Evolutionary conservation across 1,140 invertebrate genomes (phyloP).

Genomic region (Sminthurides bifidus): DNA sequence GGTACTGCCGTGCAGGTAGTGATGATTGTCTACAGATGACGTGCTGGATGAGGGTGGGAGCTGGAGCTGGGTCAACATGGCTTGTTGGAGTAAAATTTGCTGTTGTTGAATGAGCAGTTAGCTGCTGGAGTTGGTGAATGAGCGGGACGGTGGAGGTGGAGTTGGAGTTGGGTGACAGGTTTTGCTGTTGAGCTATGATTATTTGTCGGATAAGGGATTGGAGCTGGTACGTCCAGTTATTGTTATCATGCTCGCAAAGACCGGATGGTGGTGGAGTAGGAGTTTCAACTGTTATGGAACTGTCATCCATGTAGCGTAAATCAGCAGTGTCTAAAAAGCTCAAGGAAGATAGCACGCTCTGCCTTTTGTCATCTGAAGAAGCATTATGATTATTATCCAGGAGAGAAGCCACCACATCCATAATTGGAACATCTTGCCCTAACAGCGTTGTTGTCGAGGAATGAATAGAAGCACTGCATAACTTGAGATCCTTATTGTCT

Average conservation of each 20-base stretch:
- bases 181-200: constrained; percentile 29
- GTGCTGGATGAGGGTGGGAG: constrained; percentile 17
- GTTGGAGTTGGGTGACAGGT: constrained; percentile 25
- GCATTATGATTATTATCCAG: constrained; percentile 36
- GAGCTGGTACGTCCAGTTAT: constrained; percentile 25
- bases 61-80: constrained; percentile 41
- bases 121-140: constrained; percentile 35
- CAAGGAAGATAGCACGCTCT: constrained; percentile 53
- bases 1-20: too few relatives aligned
- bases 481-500: neutral
- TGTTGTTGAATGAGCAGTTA: constrained; percentile 34
- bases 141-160: constrained; percentile 24
- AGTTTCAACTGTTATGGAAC: constrained; percentile 56
- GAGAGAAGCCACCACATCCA: constrained; percentile 35
- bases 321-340: constrained; percentile 58
- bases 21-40: constrained; percentile 11
- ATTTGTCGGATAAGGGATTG: constrained; percentile 29
- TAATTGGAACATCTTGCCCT: constrained; percentile 18
- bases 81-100: constrained; percentile 39
- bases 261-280: constrained; percentile 29
- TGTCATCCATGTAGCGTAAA: constrained; percentile 78
- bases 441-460: constrained; percentile 31
- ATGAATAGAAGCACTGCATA: constrained; percentile 15
- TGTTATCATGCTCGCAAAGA: constrained; percentile 2
- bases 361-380: constrained; percentile 42